Evolutionary conservation across 2,113 vertebrate genomes (phyloP).

Genomic region (Indicator indicator): DNA sequence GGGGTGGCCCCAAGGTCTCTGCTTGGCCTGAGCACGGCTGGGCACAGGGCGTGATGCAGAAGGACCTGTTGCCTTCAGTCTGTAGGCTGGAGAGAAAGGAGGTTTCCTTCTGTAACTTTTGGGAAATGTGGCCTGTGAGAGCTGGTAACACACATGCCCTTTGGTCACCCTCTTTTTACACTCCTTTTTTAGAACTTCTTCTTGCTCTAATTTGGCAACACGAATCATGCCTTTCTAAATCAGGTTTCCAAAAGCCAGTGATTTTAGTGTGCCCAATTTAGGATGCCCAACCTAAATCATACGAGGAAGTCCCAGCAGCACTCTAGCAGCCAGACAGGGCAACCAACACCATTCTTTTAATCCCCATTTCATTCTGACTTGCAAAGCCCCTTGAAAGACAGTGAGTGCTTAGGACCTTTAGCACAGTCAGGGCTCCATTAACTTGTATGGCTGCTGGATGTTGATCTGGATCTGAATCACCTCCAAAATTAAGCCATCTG

Average conservation of each 20-base stretch:
- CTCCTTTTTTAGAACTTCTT: background rate
- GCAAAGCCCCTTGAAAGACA: background rate
- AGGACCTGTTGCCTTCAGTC: background rate
- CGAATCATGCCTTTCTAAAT: background rate
- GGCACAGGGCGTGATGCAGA: background rate
- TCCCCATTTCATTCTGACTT: background rate
- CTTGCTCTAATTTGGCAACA: background rate
- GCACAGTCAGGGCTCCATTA: background rate
- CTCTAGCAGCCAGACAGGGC: background rate
- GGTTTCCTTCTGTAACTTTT: background rate
- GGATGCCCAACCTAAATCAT: background rate
- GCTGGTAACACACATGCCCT: background rate
- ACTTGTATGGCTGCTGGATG: background rate
- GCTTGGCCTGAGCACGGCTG: background rate
- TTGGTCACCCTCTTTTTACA: background rate
- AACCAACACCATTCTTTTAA: background rate
- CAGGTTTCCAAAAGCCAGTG: background rate
- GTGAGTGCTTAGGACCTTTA: background rate
- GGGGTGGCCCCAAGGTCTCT: background rate
- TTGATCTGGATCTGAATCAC: conserved; percentile 8
- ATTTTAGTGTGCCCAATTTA: background rate
- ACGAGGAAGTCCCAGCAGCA: background rate
- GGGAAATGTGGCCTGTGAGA: background rate
- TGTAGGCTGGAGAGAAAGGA: background rate
- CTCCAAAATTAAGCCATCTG: background rate